Conservation (phyloP, 1,140 invertebrate genomes). For the Saxidomus purpurata region DNA sequence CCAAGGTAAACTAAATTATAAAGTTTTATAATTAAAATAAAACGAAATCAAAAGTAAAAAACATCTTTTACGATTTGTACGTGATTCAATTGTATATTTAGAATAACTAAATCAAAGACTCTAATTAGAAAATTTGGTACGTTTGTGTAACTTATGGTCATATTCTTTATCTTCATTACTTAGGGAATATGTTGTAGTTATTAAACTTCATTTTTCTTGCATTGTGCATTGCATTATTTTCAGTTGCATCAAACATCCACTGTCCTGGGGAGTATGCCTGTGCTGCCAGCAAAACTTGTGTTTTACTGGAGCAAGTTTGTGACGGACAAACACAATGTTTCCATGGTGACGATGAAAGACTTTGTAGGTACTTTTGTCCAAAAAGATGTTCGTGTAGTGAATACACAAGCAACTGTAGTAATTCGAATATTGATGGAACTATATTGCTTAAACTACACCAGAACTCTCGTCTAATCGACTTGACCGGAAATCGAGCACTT, state of each 20-base stretch:
- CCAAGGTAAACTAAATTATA: background rate
- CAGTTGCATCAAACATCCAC: background rate
- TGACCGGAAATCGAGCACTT: background rate
- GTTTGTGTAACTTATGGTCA: no score
- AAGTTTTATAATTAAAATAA: no score
- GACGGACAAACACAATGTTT: slow-evolving; percentile 23
- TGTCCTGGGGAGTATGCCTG: background rate
- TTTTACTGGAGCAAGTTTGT: slow-evolving; percentile 8
- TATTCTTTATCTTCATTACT: no score
- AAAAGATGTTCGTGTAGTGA: background rate
- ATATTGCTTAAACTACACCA: background rate
- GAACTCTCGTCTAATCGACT: background rate
- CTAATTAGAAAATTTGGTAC: no score
- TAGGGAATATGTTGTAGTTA: no score
- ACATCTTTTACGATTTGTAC: no score
- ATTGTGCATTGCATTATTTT: no score
- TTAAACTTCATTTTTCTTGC: no score
- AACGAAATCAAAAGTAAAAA: no score
- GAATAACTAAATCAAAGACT: no score
- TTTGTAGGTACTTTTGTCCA: background rate
- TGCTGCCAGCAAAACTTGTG: background rate
- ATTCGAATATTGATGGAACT: background rate
- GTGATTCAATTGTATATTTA: no score
- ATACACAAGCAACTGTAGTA: background rate
- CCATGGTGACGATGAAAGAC: slow-evolving; percentile 36